A percentile compares a stretch with the other conserved stretches of the same genome.
Evolutionary conservation across 2,797 vertebrate genomes (phyloP).

Genomic region (Acrossocheilus fasciatus): DNA sequence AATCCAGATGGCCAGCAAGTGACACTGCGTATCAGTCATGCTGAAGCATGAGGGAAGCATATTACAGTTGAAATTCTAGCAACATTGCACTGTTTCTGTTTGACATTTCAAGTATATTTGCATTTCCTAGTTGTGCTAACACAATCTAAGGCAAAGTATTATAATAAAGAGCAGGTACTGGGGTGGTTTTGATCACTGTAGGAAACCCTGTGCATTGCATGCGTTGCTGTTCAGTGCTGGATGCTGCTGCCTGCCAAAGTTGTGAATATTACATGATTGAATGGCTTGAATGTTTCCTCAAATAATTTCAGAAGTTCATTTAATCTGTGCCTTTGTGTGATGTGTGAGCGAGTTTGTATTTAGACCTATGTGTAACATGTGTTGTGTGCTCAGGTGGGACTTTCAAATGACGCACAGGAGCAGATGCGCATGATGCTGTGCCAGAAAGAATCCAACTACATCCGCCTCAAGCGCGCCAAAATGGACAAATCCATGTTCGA

Average conservation of each 20-base stretch:
- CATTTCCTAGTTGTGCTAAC: background rate
- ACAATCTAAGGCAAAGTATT: background rate
- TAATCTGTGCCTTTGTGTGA: background rate
- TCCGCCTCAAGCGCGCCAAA: slow-evolving; percentile 95
- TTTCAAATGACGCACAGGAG: slow-evolving; percentile 94
- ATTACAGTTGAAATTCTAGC: background rate
- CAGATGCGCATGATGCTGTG: slow-evolving; percentile 99
- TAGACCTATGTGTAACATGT: background rate
- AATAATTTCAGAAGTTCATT: background rate
- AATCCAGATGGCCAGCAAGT: background rate
- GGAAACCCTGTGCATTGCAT: slow-evolving; percentile 6
- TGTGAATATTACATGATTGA: slow-evolving; percentile 3
- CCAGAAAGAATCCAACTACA: slow-evolving; percentile 99
- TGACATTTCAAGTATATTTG: background rate
- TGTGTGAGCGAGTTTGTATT: background rate
- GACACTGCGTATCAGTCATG: background rate
- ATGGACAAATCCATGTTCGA: slow-evolving; percentile 99
- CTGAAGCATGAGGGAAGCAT: background rate
- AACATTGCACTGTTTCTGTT: background rate
- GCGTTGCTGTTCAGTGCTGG: slow-evolving; percentile 7
- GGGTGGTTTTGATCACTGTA: background rate
- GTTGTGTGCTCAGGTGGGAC: slow-evolving; percentile 84
- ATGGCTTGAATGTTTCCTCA: background rate
- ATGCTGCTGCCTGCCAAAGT: slow-evolving; percentile 12
- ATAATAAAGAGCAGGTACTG: background rate